Evolutionary conservation across 2,113 vertebrate species (phyloP), one percentile per base, ranked within the genome.

Genomic region (Halichoeres trimaculatus): DNA sequence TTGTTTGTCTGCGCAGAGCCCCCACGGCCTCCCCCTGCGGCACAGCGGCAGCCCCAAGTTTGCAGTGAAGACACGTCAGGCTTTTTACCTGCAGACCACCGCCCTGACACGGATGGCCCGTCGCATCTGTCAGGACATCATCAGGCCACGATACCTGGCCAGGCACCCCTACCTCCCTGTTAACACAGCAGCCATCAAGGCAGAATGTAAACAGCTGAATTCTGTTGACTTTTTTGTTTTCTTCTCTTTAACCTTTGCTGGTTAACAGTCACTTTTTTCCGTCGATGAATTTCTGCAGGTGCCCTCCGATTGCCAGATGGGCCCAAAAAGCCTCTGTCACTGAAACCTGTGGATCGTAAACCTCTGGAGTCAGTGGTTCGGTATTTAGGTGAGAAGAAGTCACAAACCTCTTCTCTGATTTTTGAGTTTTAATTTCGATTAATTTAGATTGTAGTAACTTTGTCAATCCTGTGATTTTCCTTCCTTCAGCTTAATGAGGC

Each of bases 61-160:
- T 66, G 97, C 97, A 0, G 96, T 98, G 93, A 99, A 99, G 92
- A 99, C 97, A 12, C 86, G 96, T 24, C 98, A 99, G 93, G 97
- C 98, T 30, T 99, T 99, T 85, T 98, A 95, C 91, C 94, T 99
- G 74, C 95, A 97, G 76, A 98, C 97, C 60, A 97, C 95, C 53
- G 93, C 93, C 58, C 86, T 97, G 86, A 98, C 98, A 0, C 92
- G 95, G 63, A 89, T 95, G 35, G 96, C 96, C 10, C 94, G 98
- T n/a, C 95, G 96, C 36, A 78, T 97, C 70, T 99, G 97, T 91
- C 95, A 95, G 13, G 97, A 99, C 88, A 95, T 98, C 75, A 90
- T 99, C 83, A 94, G 94, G 60, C 96, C 97, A 0, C 94, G 92
- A 78, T 95, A 93, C 0, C 91, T 98, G 5, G 98, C 96, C 56